Evolutionary conservation across 1,140 invertebrate genomes (phyloP), one percentile per base, ranked within the genome.

Genomic region (Neuroterus valhalla): DNA sequence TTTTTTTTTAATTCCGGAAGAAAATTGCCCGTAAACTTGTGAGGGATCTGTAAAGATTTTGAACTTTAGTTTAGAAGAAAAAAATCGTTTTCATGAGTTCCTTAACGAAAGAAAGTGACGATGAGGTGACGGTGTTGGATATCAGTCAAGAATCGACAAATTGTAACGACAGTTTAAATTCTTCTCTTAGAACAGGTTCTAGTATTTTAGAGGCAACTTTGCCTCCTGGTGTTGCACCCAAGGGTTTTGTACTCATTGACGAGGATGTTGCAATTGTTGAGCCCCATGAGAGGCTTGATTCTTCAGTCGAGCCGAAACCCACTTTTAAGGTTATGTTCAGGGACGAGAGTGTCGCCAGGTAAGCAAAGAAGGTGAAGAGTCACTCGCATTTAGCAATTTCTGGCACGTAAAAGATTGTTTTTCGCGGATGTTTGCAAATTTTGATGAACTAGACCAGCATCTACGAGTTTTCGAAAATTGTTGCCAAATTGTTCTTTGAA

Each of bases 311-410:
- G 1, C 46, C 78, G 0, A 70, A 76, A 2, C 80, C 87, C 10
- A 55, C 83, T 43, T 82, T 90, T 62, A 86, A 80, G 78, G 80
- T 88, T 80, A 78, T 81, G 14, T 90, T 90, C 66, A 84, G 79
- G 12, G 81, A 89, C 66, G 75, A 84, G 68, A 76, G 46, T 45
- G 31, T 78, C 14, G 82, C 85, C 21, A 69, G 81, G 87, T 89
- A 77, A 78, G 74, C 55, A 6, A 70, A 12, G 17, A 72, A 77
- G 77, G 74, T 66, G 8, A 70, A 12, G 17, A 72, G 75, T 14
- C 42, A 46, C 45, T 38, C 23, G 72, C 75, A 68, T 12, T 46
- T 70, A 43, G 31, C 52, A 43, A 68, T 78, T 48, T 17, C 44
- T 52, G 21, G 10, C 6, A n/a, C 43, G 4, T 4, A 43, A 52